A percentile compares a stretch with the other conserved stretches of the same genome.
Evolutionary conservation across 2,113 vertebrate species (phyloP).

Genomic region (Prunella fulvescens): DNA sequence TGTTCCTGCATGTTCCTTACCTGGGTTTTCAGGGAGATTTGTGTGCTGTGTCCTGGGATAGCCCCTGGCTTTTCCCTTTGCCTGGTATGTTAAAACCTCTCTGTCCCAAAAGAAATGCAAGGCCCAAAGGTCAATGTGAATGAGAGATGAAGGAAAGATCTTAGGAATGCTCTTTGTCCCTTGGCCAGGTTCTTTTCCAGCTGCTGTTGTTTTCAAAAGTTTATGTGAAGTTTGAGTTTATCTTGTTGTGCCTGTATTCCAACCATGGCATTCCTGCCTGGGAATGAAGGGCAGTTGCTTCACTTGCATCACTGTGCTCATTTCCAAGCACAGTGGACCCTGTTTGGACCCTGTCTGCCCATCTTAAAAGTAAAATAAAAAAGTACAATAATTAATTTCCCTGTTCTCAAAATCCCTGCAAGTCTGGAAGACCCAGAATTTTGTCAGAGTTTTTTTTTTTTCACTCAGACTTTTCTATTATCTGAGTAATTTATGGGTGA

Average conservation of each 20-base stretch:
- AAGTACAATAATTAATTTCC: neutral
- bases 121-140: neutral
- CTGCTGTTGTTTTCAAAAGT: neutral
- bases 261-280: neutral
- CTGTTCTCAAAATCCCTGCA: neutral
- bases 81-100: neutral
- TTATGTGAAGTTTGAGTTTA: neutral
- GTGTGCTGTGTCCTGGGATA: neutral
- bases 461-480: neutral
- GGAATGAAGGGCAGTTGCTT: neutral
- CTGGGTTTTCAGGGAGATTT: neutral
- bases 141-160: neutral
- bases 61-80: neutral
- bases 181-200: neutral
- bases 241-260: neutral
- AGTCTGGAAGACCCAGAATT: neutral
- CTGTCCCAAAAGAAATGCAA: neutral
- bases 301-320: neutral
- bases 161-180: neutral
- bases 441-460: neutral
- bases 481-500: neutral
- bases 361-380: neutral
- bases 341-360: neutral
- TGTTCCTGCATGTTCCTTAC: neutral
- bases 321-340: neutral